A percentile compares a stretch with the other conserved stretches of the same genome.
Evolutionary conservation across 2,113 vertebrate species (phyloP).

Genomic region (Gallinago paraguaiae): DNA sequence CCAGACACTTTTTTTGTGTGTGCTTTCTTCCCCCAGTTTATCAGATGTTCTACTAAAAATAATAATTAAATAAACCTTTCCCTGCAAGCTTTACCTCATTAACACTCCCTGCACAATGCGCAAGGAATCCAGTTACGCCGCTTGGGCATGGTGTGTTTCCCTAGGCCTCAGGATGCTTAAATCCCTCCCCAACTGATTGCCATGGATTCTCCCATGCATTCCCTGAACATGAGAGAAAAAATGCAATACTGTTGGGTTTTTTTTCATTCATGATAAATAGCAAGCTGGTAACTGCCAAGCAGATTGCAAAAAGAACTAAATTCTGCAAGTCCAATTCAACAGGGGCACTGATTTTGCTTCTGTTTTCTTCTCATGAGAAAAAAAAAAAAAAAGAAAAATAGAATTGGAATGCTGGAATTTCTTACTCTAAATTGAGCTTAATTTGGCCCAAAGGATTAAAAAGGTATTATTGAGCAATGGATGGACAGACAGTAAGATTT

Average conservation of each 20-base stretch:
- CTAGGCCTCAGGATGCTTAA: background rate
- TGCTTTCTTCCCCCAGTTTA: background rate
- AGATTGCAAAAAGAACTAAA: background rate
- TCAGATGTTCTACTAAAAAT: background rate
- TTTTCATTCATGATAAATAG: background rate
- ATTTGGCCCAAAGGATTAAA: background rate
- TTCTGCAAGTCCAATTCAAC: background rate
- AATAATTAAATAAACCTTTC: background rate
- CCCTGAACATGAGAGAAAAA: background rate
- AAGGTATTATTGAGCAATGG: background rate
- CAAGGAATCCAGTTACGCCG: background rate
- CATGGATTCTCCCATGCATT: background rate
- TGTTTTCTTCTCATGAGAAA: background rate
- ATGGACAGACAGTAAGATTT: background rate
- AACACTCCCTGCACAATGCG: background rate
- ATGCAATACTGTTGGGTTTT: background rate
- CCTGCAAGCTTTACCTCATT: background rate
- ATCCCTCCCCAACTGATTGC: background rate
- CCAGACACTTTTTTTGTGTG: background rate
- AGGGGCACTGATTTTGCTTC: background rate
- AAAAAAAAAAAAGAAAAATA: background rate
- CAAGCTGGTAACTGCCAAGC: background rate
- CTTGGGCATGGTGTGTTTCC: background rate
- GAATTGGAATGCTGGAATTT: fast-evolving
- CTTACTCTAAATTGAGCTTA: background rate